Base-by-base conservation (phyloP, 1,140 invertebrate genomes). In the Dufourea novaeangliae region DNA sequence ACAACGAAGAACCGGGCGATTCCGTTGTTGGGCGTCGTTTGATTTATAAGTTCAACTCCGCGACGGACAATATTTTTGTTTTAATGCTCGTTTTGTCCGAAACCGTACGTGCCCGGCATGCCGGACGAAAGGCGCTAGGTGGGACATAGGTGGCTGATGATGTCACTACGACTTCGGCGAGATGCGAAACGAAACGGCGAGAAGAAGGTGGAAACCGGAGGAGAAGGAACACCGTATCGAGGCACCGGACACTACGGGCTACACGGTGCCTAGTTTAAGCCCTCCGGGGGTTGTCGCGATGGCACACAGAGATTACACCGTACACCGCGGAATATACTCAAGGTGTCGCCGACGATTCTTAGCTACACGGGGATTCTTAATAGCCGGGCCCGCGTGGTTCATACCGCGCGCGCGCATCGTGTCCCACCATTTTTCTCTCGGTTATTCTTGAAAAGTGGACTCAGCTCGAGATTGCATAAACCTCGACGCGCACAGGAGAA, bases 141-240 rank as follows among this genome's bases (percentile, higher is more conserved):
- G 84, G n/a, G 85, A 88, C 88, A 90, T 90, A 89, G 88, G 86
- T 88, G 87, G 83, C 82, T 87, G 88, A 88, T 92, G 91, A 91
- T 91, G 90, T 91, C 91, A 91, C 88, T 88, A 37, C 8, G 52
- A 79, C 63, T 76, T 79, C 61, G 32, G 39, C 25, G 44, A 57
- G 41, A n/a, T n/a, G 46, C 34, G 44, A 54, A 61, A 72, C 39
- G 66, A 44, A 72, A 54, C 39, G 44, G 63, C 50, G 41, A 72
- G 61, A 57, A 73, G 63, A 74, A 64, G 66, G 39, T 61, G 41
- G 56, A 62, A 63, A 82, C n/a, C n/a, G 72, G 46, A 50, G 46
- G 20, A 7, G 46, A 8, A 50, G 46, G n/a, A 8, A 50, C 41
- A n/a, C 46, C 46, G 46, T 17, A 50, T 17, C 81, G 82, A 82